These are phyloP conservation scores for Decapterus maruadsi DNA, from an alignment of 2,797 vertebrate species.

Conservation along the genomic window DNA sequence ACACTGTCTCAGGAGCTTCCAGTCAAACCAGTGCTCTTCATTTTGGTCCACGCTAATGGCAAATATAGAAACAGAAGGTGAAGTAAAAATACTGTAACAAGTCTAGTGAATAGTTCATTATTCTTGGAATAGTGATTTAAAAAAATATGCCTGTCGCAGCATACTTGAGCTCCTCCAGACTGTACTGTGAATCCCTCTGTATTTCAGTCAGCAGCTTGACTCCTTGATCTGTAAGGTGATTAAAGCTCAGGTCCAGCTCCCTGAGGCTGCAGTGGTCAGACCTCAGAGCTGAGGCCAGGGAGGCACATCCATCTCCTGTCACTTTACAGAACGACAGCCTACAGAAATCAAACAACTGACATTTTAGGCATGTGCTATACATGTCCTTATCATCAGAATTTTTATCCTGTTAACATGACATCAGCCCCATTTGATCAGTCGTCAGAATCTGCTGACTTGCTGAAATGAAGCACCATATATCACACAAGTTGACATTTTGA, in stretches of 20 bases:
- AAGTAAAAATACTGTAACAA: background rate
- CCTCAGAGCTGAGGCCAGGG: slow-evolving; percentile 27
- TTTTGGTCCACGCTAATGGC: slow-evolving; percentile 43
- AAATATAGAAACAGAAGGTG: background rate
- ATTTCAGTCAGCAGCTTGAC: slow-evolving; percentile 29
- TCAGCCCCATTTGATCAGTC: background rate
- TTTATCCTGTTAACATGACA: slow-evolving; percentile 4
- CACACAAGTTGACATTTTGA: background rate
- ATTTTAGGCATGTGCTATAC: background rate
- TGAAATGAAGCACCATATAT: background rate
- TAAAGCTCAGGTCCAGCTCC: slow-evolving; percentile 62
- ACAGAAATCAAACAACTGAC: slow-evolving; percentile 24
- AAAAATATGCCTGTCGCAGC: background rate
- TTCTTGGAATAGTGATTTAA: background rate
- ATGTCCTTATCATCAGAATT: slow-evolving; percentile 14
- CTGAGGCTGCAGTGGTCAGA: slow-evolving; percentile 36
- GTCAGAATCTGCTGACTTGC: background rate
- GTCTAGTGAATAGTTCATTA: background rate
- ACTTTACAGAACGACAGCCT: slow-evolving; percentile 59
- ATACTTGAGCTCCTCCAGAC: slow-evolving; percentile 51
- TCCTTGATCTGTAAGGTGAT: slow-evolving; percentile 48
- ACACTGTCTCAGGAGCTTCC: slow-evolving; percentile 49
- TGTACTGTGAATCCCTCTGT: slow-evolving; percentile 28
- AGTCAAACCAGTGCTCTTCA: slow-evolving; percentile 49
- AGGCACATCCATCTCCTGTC: slow-evolving; percentile 46